Base-by-base conservation (phyloP, 1,140 invertebrate species). In the Hyles vespertilio region DNA sequence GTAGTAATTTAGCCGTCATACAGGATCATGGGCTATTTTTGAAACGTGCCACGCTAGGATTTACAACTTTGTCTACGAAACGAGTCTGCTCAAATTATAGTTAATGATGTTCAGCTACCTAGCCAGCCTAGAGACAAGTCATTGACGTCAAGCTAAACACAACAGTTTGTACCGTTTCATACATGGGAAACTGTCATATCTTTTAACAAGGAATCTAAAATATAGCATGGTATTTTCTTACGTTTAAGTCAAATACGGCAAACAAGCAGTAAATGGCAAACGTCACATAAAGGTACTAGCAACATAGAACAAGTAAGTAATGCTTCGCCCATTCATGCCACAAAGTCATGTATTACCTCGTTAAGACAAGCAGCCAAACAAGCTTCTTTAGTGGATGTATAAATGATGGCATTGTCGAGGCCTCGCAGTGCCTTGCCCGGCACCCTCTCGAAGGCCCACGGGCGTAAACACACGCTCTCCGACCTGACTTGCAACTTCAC, bases 361-460 rank as follows among this genome's bases (percentile, higher is more conserved):
- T 97, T 97, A 9, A 98, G 89, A 86, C 97, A 98, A 8, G 96
- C 94, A 10, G 96, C 95, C 6, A 98, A 90, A 80, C 97, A 98
- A 46, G 96, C 96, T 89, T 98, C 96, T 81, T 98, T 98, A 40
- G 96, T 97, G 32, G 96, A 96, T 0, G 96, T 97, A 85, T 97
- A 98, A 74, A 98, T 97, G 36, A 97, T 91, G 9, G 96, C 96
- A 76, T 97, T 97, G 90, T 98, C 96, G 62, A 96, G 87, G 0
- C 96, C 96, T 36, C 96, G 91, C 5, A 98, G 94, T 89, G 97
- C 94, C 83, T 97, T 97, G 85, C 97, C 97, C 0, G 97, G 96
- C 11, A 98, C 95, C 51, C 96, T 91, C 83, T 98, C 97, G 83
- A 98, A 98, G 10, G 96, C 92, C 97, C 97, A 98, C 2, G 96